Evolutionary conservation across 2,797 vertebrate species (phyloP).

Genomic region (Geotrypetes seraphini): DNA sequence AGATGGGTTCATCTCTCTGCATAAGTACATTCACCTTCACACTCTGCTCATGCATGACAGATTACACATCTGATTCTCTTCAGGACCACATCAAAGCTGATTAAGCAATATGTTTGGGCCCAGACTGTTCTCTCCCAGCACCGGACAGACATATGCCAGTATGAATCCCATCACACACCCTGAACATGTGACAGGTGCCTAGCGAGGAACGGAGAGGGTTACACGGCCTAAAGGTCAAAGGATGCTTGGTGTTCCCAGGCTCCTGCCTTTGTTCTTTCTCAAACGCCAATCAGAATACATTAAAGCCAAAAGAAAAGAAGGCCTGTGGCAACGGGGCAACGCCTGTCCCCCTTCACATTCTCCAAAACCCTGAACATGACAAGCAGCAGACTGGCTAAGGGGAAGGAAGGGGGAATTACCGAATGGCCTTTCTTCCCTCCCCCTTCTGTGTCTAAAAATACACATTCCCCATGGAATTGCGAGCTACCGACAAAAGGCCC

Average conservation of each 20-base stretch:
- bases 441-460: not conserved
- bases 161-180: constrained; percentile 41
- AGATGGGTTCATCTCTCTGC: too few species aligned
- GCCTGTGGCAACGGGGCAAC: constrained; percentile 33
- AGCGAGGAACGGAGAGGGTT: constrained; percentile 31
- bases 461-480: not conserved
- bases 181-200: constrained; percentile 59
- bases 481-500: constrained; percentile 4
- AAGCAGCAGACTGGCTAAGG: constrained; percentile 7
- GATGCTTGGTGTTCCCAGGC: constrained; percentile 71
- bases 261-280: constrained; percentile 57
- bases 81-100: too few species aligned
- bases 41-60: constrained; percentile 8
- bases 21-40: not conserved
- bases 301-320: constrained; percentile 59
- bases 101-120: too few species aligned
- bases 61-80: too few species aligned
- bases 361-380: not conserved
- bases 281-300: constrained; percentile 57
- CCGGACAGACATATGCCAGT: constrained; percentile 37
- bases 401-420: constrained; percentile 6
- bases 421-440: constrained; percentile 2
- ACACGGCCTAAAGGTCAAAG: constrained; percentile 54
- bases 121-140: too few species aligned
- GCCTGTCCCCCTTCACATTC: not conserved